Conservation (phyloP, 2,113 vertebrate species). For the Otus sunia region DNA sequence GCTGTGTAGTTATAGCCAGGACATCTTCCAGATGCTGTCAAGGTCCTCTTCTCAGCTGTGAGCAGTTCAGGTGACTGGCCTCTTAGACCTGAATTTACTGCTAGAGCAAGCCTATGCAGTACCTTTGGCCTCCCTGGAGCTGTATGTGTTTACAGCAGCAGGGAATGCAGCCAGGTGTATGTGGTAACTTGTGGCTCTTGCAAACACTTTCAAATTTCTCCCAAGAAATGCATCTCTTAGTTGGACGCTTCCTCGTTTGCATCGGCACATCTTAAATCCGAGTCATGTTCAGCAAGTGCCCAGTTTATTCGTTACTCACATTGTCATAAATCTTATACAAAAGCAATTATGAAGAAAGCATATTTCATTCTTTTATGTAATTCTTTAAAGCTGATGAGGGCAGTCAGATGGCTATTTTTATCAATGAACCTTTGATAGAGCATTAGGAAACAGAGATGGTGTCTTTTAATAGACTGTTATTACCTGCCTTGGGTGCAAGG, state of each 20-base stretch:
- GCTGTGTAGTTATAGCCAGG: not conserved
- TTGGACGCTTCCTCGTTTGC: slow-evolving; percentile 22
- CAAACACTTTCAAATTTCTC: not conserved
- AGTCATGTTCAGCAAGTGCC: slow-evolving; percentile 25
- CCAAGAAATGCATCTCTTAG: not conserved
- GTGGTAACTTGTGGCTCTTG: not conserved
- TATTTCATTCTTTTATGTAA: slow-evolving; percentile 68
- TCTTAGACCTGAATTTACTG: not conserved
- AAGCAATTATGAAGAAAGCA: slow-evolving; percentile 44
- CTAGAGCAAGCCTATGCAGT: not conserved
- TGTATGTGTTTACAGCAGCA: not conserved
- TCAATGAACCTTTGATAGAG: slow-evolving; percentile 69
- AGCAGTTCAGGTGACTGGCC: not conserved
- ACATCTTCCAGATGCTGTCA: not conserved
- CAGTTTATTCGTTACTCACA: slow-evolving; percentile 56
- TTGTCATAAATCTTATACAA: slow-evolving; percentile 52
- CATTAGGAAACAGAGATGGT: slow-evolving; percentile 66
- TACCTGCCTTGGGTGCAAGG: slow-evolving; percentile 65
- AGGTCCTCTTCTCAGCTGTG: not conserved
- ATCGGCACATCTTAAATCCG: slow-evolving; percentile 26
- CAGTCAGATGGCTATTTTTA: slow-evolving; percentile 64
- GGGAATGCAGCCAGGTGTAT: not conserved
- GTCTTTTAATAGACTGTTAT: slow-evolving; percentile 66
- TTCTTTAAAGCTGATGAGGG: slow-evolving; percentile 65
- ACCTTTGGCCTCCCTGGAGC: not conserved